Base-by-base conservation (phyloP, 2,888 invertebrate genomes). In the Microplitis manilae region DNA sequence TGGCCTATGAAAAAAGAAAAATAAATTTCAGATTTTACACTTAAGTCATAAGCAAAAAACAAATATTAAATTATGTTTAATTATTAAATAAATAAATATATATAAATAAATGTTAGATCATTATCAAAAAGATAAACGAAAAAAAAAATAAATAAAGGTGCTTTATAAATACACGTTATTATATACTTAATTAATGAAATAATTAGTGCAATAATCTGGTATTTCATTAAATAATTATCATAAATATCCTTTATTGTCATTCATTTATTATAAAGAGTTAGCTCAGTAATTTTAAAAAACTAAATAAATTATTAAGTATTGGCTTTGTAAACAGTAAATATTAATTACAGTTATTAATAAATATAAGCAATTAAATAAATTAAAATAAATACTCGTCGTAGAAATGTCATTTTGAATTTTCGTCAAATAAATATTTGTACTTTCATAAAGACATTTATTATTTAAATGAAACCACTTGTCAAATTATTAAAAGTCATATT, bases 361-460 rank as follows among this genome's bases (percentile, higher is more conserved):
- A 7, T 50, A 50, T 50, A 50, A 13, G 13, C 50, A 50, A 13
- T 50, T 13, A 62, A 78, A 78, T 75, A 74, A 64, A 74, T 17
- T 38, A 62, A 15, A 39, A 68, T 73, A 61, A 60, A 38, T 68
- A 64, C 70, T 64, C 15, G 65, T 9, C 39, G 41, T 65, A 72
- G 61, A 65, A n/a, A 30, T 70, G 68, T 71, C 50, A 61, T 72
- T 70, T 78, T 77, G 79, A 73, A 78, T 77, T 79, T 71, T 59
- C 50, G 59, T 64, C 75, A 81, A 79, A 68, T 61, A 79, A 76
- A 50, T 50, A 50, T 87, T 87, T 87, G 82, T 85, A 86, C 85
- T 84, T 86, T 86, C 85, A 86, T 86, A 86, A 81, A 79, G 76
- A 81, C 83, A 84, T 85, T 85, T 84, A 62, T 79, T 79, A 39